Percentiles rank a stretch among this genome's conserved stretches.
phyloP scores from a whole-genome alignment of 2,797 vertebrate genomes.

The Scolopax bukidnonensis region DNA sequence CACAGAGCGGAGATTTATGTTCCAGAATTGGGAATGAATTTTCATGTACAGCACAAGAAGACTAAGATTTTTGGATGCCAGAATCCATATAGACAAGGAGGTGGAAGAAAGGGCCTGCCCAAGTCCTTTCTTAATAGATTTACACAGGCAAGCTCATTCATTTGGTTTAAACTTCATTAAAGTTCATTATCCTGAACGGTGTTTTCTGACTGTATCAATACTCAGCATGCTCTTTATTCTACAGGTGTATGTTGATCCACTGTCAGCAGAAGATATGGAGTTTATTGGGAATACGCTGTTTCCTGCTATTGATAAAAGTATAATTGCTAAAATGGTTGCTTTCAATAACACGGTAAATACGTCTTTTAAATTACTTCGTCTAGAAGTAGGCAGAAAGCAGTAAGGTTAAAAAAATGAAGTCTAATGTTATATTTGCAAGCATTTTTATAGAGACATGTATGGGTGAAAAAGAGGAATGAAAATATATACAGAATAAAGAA shows the following conservation, averaged over 20 bases:
- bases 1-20: conserved; percentile 95
- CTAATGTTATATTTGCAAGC: not conserved
- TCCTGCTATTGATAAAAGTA: conserved; percentile 85
- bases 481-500: not conserved
- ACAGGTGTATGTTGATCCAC: conserved; percentile 94
- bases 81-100: conserved; percentile 96
- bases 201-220: not conserved
- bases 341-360: conserved; percentile 90
- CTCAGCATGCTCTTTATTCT: not conserved
- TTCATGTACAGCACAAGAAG: conserved; percentile 91
- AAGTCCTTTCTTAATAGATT: conserved; percentile 98
- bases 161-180: not conserved
- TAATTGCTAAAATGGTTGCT: conserved; percentile 92
- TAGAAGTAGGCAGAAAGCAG: not conserved
- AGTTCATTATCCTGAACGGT: not conserved
- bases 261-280: conserved; percentile 92
- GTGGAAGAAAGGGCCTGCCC: conserved; percentile 94
- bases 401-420: not conserved
- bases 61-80: conserved; percentile 98
- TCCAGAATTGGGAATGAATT: conserved; percentile 92
- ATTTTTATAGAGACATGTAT: not conserved
- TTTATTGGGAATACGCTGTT: conserved; percentile 91
- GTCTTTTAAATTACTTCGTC: not conserved
- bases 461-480: not conserved
- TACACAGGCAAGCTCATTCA: conserved; percentile 85